Percentiles rank a stretch among this genome's conserved stretches.
phyloP scores from a whole-genome alignment of 2,888 invertebrate species.

The Escarpia spicata region DNA sequence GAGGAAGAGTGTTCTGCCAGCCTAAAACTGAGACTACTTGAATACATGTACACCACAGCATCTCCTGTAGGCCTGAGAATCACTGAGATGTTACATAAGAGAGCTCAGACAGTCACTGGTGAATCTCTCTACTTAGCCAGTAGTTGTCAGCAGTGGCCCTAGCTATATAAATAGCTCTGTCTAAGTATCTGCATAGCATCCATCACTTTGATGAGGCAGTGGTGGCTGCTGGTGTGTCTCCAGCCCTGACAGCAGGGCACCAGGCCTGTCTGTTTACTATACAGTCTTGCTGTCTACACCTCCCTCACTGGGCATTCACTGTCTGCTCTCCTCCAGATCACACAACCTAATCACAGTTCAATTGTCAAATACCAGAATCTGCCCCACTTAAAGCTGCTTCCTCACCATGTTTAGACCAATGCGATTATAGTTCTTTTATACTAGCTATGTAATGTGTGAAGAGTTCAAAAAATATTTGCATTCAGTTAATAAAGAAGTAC shows the following conservation, averaged over 20 bases:
- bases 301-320: background rate
- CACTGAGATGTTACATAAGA: background rate
- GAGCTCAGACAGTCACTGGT: background rate
- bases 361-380: too few species aligned
- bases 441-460: too few species aligned
- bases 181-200: slow-evolving; percentile 6
- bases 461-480: too few species aligned
- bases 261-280: background rate
- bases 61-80: background rate
- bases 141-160: background rate
- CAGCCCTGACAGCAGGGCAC: background rate
- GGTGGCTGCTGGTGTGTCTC: background rate
- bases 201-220: background rate
- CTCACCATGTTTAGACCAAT: too few species aligned
- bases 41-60: too few species aligned
- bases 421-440: too few species aligned
- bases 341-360: too few species aligned
- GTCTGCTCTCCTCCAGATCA: too few species aligned
- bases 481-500: too few species aligned
- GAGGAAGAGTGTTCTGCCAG: too few species aligned
- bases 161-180: background rate
- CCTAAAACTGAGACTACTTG: too few species aligned
- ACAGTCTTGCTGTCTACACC: background rate
- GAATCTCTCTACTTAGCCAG: background rate
- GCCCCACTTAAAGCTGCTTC: too few species aligned